Evolutionary conservation across 2,888 invertebrate species (phyloP), one percentile per base, ranked within the genome.

Genomic region (Xestoiulus laeticollis): DNA sequence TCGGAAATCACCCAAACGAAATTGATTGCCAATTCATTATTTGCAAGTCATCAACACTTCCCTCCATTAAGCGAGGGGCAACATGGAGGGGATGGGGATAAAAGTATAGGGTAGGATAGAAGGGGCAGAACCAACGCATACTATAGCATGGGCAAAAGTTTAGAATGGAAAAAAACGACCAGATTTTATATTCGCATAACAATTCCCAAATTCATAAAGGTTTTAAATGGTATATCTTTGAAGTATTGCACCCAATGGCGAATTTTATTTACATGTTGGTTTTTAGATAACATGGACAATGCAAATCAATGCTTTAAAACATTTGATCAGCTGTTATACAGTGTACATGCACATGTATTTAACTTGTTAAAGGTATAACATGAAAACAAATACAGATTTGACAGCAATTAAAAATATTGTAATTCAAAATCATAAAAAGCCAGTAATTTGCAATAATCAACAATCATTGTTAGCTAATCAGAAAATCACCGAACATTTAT

Each of bases 1-100:
- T 19, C 84, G 84, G n/a, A 84, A 84, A 32, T 84, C 84, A 84
- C 33, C 38, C 33, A 84, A 16, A 26, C 84, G 38, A 84, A 84
- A 84, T 84, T 84, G 84, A 84, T 84, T 84, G 84, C 38, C 38
- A n/a, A 33, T 84, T 84, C 33, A 84, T 84, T 84, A 84, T 84
- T 84, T 84, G 84, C 84, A 26, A 84, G 84, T 84, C 84, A 84
- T 84, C 84, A 38, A 84, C 84, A 32, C 84, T 84, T 19, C n/a
- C n/a, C 38, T 33, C 32, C 32, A 84, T 84, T 84, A 38, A 84
- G 38, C 33, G 84, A 84, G 84, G 84, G 84, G 33, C 32, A 38
- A 22, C 30, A n/a, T 16, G 38, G 16, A 84, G 38, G 84, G 38
- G 30, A 26, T 38, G 26, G 38, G 84, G 19, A 38, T 19, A 26